Conservation (phyloP, 2,888 invertebrate genomes). For the Xestia xanthographa region DNA sequence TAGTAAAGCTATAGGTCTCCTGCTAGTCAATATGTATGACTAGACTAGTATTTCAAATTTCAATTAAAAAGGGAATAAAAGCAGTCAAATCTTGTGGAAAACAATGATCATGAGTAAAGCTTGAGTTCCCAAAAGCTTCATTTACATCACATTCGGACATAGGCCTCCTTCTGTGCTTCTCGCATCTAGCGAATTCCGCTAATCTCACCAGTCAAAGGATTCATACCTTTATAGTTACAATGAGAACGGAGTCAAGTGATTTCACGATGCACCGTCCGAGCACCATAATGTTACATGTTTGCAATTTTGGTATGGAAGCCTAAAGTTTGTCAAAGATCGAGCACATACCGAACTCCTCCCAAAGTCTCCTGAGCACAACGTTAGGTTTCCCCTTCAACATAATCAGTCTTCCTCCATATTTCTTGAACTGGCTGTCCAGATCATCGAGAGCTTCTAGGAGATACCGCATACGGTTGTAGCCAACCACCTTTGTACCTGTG, state of each 20-base stretch:
- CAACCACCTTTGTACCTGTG: conserved; percentile 91
- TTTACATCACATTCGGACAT: not conserved
- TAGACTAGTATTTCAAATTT: not conserved
- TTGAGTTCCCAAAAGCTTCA: not conserved
- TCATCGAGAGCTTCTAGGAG: conserved; percentile 92
- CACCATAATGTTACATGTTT: not conserved
- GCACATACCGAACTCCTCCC: conserved; percentile 89
- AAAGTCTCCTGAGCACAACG: conserved; percentile 89
- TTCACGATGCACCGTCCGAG: not conserved
- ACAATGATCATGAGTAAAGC: not conserved
- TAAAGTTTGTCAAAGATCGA: not conserved
- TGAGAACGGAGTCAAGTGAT: not conserved
- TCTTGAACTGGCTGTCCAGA: conserved; percentile 90
- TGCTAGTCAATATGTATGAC: not conserved
- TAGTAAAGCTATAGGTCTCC: not conserved
- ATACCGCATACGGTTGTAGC: conserved; percentile 93
- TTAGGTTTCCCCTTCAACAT: conserved; percentile 92
- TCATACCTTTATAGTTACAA: not conserved
- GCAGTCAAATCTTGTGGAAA: not conserved
- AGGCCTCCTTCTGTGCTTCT: not conserved
- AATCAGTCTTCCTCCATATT: conserved; percentile 90
- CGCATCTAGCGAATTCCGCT: not conserved
- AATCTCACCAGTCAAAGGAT: not conserved
- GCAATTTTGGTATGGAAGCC: not conserved
- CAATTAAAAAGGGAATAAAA: not conserved